These are phyloP conservation scores for Desmophyllum pertusum DNA, from an alignment of 92 coral and sea anemone species.

Conservation along the genomic window DNA sequence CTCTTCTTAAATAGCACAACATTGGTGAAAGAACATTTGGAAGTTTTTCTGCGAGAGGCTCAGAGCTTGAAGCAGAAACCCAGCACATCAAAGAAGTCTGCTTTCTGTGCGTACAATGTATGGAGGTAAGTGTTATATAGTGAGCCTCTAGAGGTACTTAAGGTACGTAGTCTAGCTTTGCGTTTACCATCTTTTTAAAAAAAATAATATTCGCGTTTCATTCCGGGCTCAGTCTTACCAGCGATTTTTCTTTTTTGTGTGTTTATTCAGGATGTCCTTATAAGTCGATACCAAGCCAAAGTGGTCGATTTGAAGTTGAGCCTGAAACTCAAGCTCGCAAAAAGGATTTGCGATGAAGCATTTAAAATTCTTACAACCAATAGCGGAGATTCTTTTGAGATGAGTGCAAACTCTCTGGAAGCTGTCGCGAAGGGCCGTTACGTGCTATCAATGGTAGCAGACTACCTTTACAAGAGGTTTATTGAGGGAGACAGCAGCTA, in stretches of 20 bases:
- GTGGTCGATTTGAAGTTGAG: slow-evolving; percentile 15
- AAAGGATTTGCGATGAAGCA: slow-evolving; percentile 31
- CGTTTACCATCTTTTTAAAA: no score
- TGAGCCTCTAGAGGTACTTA: no score
- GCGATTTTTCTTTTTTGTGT: no score
- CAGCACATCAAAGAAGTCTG: slow-evolving; percentile 65
- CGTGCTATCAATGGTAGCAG: slow-evolving; percentile 44
- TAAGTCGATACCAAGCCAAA: slow-evolving; percentile 42
- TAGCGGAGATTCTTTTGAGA: background rate
- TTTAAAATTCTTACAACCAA: background rate
- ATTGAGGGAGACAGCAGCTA: slow-evolving; percentile 17
- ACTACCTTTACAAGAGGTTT: slow-evolving; percentile 23
- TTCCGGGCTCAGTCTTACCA: no score
- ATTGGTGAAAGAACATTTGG: slow-evolving; percentile 48
- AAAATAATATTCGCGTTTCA: no score
- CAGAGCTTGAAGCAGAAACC: slow-evolving; percentile 38
- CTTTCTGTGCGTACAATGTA: slow-evolving; percentile 65
- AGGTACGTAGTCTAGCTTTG: no score
- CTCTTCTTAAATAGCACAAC: background rate
- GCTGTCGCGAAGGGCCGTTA: slow-evolving; percentile 54
- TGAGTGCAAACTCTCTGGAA: slow-evolving; percentile 40
- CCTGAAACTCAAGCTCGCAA: slow-evolving; percentile 17
- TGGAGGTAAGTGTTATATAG: slow-evolving; percentile 48
- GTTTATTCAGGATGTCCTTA: slow-evolving; percentile 48
- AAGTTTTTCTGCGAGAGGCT: slow-evolving; percentile 51